phyloP scores from a whole-genome alignment of 2,888 invertebrate species.

The Agonopterix arenella region DNA sequence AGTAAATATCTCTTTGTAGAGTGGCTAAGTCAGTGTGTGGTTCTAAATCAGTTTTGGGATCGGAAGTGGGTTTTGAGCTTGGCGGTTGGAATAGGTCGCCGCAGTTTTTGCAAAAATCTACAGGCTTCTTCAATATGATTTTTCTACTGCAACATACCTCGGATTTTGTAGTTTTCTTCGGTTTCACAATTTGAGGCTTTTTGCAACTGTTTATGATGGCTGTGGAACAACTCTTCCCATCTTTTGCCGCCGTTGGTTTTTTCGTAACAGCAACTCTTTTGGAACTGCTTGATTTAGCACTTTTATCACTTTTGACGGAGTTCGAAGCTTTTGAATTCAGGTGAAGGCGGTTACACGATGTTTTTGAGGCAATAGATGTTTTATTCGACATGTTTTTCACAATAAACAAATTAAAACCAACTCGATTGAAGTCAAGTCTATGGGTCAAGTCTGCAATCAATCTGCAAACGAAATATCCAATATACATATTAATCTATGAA shows the following conservation, averaged over 20 bases:
- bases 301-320: slow-evolving; percentile 2
- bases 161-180: slow-evolving; percentile 50
- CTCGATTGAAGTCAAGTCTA: no score
- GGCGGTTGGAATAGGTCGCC: slow-evolving; percentile 19
- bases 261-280: slow-evolving; percentile 42
- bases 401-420: background rate
- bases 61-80: no score
- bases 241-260: slow-evolving; percentile 18
- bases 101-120: slow-evolving; percentile 32
- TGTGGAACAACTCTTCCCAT: slow-evolving; percentile 39
- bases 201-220: slow-evolving; percentile 23
- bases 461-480: background rate
- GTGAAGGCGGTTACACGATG: slow-evolving; percentile 17
- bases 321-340: slow-evolving; percentile 12
- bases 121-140: slow-evolving; percentile 1
- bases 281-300: slow-evolving; percentile 20
- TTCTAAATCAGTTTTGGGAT: no score
- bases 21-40: no score
- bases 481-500: no score
- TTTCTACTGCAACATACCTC: slow-evolving; percentile 30
- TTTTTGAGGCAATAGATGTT: slow-evolving; percentile 7
- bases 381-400: slow-evolving; percentile 13
- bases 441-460: no score
- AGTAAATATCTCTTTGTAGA: no score
- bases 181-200: slow-evolving; percentile 14